Conservation (phyloP, 2,113 vertebrate genomes). For the Picathartes gymnocephalus region DNA sequence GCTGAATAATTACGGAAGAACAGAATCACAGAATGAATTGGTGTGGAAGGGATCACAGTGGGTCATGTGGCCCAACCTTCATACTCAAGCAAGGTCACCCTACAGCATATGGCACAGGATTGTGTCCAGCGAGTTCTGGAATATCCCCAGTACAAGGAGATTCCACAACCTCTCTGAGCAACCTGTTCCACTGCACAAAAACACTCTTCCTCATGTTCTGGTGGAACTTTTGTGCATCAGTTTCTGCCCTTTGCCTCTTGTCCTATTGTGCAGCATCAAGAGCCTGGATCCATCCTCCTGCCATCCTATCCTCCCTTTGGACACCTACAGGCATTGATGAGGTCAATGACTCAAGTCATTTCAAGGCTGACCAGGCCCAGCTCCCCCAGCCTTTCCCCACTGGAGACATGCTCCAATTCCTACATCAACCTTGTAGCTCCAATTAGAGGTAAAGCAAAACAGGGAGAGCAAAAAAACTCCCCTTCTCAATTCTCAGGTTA, state of each 20-base stretch:
- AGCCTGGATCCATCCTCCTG: neutral
- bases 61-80: neutral
- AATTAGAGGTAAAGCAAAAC: neutral
- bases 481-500: neutral
- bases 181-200: neutral
- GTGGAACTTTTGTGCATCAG: neutral
- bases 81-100: neutral
- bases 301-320: too few species aligned
- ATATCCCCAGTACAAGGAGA: neutral
- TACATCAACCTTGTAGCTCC: neutral
- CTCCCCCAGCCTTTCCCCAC: neutral
- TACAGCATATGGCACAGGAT: neutral
- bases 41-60: neutral
- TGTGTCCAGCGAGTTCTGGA: neutral
- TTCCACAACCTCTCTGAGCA: neutral
- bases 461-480: neutral
- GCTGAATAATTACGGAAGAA: neutral
- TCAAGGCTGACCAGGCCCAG: neutral
- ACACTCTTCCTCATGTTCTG: neutral
- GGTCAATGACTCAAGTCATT: too few species aligned
- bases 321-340: neutral
- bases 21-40: neutral
- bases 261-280: too few species aligned
- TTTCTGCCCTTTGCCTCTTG: neutral
- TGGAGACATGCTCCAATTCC: neutral